These are phyloP conservation scores for Epinotia ramella DNA, from an alignment of 2,888 invertebrate species.

Conservation along the genomic window DNA sequence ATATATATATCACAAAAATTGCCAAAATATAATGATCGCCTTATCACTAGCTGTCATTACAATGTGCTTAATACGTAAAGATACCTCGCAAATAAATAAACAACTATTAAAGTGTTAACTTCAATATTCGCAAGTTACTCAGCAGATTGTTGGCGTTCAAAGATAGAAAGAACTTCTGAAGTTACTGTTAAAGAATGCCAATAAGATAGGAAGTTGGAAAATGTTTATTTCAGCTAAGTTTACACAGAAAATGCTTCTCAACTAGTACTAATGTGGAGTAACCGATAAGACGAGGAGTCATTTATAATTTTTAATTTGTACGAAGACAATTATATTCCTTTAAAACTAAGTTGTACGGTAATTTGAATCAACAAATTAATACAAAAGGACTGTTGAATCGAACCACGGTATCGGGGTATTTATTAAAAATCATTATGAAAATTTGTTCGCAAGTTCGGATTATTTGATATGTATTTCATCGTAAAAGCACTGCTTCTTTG, in stretches of 20 bases:
- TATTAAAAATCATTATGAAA: too few species aligned
- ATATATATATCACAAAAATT: too few species aligned
- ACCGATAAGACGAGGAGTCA: neutral
- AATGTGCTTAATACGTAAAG: too few species aligned
- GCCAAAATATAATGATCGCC: too few species aligned
- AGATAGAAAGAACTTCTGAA: constrained; percentile 11
- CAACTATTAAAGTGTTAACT: neutral
- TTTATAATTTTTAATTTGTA: neutral
- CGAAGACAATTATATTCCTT: neutral
- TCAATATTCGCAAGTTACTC: constrained; percentile 2
- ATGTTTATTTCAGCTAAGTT: neutral
- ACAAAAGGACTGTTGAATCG: too few species aligned
- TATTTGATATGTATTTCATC: too few species aligned
- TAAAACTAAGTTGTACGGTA: neutral
- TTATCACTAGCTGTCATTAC: too few species aligned
- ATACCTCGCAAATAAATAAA: too few species aligned
- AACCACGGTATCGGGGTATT: too few species aligned
- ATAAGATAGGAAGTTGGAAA: constrained; percentile 14
- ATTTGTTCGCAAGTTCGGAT: too few species aligned
- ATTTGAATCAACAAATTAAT: too few species aligned
- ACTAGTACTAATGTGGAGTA: neutral
- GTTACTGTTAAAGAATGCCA: constrained; percentile 15
- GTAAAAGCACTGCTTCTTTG: too few species aligned
- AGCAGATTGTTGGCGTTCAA: constrained; percentile 26
- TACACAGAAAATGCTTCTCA: constrained; percentile 1